These are phyloP conservation scores for Glyphotaelius pellucidus DNA, from an alignment of 2,888 invertebrate genomes.

Conservation along the genomic window DNA sequence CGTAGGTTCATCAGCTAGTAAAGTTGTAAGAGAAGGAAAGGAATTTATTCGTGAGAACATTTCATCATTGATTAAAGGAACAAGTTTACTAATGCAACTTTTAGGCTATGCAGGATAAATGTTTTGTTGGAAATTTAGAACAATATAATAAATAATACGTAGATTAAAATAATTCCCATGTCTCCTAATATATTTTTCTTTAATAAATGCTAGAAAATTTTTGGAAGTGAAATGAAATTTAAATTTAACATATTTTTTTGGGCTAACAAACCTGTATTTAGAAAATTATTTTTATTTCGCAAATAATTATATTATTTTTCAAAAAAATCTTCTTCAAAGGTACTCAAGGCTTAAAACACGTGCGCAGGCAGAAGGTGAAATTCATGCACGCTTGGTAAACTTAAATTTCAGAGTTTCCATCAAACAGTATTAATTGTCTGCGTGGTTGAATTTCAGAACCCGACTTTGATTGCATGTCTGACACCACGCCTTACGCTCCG, in stretches of 20 bases:
- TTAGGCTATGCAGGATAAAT: background rate
- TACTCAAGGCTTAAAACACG: too few species aligned
- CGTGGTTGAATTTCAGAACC: too few species aligned
- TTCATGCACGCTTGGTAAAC: too few species aligned
- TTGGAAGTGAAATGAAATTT: background rate
- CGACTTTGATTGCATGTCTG: too few species aligned
- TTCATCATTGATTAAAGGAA: conserved; percentile 3
- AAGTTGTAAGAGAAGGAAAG: background rate
- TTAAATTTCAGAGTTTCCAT: background rate
- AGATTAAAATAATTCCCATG: background rate
- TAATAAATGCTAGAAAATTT: background rate
- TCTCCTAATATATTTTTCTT: background rate
- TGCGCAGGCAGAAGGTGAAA: too few species aligned
- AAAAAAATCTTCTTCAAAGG: too few species aligned
- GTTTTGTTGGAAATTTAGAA: background rate
- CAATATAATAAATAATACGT: too few species aligned
- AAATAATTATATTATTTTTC: background rate
- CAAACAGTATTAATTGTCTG: too few species aligned
- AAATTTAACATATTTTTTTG: background rate
- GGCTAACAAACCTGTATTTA: background rate
- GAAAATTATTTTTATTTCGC: background rate
- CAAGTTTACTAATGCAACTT: background rate
- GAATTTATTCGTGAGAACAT: background rate
- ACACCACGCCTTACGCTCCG: too few species aligned
- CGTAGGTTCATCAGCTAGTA: background rate